These are phyloP conservation scores for Pachyramphus minor DNA, from an alignment of 2,113 vertebrate genomes.

Conservation along the genomic window DNA sequence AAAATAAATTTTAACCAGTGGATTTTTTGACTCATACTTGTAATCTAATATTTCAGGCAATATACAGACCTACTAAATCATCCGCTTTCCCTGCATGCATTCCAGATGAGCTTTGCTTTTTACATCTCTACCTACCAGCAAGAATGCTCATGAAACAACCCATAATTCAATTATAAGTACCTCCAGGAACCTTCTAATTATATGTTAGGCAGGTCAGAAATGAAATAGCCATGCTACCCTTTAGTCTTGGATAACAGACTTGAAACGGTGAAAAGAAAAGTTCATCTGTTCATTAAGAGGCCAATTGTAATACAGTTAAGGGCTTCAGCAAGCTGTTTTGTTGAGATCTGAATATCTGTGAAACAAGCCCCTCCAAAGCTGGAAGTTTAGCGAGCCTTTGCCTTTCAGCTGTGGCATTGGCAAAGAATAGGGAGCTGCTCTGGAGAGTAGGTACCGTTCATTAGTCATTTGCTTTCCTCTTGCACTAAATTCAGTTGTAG, in stretches of 20 bases:
- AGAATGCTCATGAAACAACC: constrained; percentile 50
- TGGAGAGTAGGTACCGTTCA: neutral
- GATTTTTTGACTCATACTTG: constrained; percentile 45
- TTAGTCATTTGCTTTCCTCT: constrained; percentile 7
- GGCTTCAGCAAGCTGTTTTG: constrained; percentile 35
- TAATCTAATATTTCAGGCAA: constrained; percentile 59
- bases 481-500: neutral
- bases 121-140: constrained; percentile 37
- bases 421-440: neutral
- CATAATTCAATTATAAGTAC: constrained; percentile 71
- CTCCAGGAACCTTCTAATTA: constrained; percentile 67
- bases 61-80: constrained; percentile 49
- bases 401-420: neutral
- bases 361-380: constrained; percentile 24
- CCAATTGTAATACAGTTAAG: constrained; percentile 22
- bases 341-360: constrained; percentile 20
- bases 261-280: constrained; percentile 62
- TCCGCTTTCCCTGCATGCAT: neutral
- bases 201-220: constrained; percentile 60
- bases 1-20: constrained; percentile 58
- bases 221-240: constrained; percentile 53
- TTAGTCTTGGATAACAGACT: constrained; percentile 57
- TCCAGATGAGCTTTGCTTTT: constrained; percentile 55
- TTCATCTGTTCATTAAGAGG: constrained; percentile 58
- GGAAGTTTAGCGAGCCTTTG: neutral